phyloP scores from a whole-genome alignment of 2,888 invertebrate genomes.

The Cosmia trapezina region DNA sequence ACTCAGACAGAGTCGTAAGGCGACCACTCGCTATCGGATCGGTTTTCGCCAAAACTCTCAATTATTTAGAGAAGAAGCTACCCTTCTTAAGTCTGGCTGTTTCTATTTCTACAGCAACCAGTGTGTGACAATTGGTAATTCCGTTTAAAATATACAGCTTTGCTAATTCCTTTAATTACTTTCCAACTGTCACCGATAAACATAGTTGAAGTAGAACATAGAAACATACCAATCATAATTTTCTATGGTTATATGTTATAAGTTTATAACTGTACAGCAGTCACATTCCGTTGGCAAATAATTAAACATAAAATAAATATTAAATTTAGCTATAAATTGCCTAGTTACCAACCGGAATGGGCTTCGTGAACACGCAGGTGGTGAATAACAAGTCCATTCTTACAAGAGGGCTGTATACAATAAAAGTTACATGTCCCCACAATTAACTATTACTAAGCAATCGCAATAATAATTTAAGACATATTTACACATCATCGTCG shows the following conservation, averaged over 20 bases:
- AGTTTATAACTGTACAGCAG: constrained; percentile 86
- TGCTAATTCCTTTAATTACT: constrained; percentile 49
- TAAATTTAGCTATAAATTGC: constrained; percentile 89
- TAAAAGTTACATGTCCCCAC: constrained; percentile 78
- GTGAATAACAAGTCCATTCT: constrained; percentile 88
- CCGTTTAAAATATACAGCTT: constrained; percentile 61
- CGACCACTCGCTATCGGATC: constrained; percentile 37
- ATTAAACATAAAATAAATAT: constrained; percentile 84
- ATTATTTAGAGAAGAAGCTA: constrained; percentile 73
- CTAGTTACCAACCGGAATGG: constrained; percentile 89
- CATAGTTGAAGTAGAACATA: constrained; percentile 65
- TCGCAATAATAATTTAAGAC: constrained; percentile 88
- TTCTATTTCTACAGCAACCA: constrained; percentile 66
- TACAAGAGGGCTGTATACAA: constrained; percentile 80
- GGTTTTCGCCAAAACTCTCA: constrained; percentile 43
- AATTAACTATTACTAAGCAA: constrained; percentile 86
- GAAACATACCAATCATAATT: constrained; percentile 79
- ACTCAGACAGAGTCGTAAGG: constrained; percentile 39
- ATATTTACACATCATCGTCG: constrained; percentile 87
- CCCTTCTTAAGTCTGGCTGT: constrained; percentile 72
- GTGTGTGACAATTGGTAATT: constrained; percentile 55
- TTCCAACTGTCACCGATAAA: constrained; percentile 51
- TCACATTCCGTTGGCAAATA: constrained; percentile 90
- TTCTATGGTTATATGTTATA: constrained; percentile 84
- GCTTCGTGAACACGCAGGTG: constrained; percentile 90